These are phyloP conservation scores for Setipinna tenuifilis DNA, from an alignment of 2,797 vertebrate species.

Conservation along the genomic window DNA sequence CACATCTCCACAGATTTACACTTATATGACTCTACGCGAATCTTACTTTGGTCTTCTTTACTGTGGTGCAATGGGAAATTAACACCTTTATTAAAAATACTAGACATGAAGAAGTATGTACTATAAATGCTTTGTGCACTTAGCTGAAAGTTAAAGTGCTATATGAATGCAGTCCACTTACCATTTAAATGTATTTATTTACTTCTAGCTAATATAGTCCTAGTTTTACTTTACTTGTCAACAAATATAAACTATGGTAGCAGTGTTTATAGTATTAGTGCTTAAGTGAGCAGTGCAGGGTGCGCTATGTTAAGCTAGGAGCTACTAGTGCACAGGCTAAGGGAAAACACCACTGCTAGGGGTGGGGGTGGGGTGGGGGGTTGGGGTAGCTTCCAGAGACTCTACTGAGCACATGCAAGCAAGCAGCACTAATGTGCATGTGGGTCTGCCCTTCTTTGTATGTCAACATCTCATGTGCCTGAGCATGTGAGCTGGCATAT, in stretches of 20 bases:
- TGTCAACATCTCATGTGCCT: background rate
- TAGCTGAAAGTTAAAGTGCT: too few relatives aligned
- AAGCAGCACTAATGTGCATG: slow-evolving; percentile 72
- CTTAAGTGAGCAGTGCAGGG: background rate
- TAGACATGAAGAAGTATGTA: background rate
- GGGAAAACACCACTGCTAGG: slow-evolving; percentile 16
- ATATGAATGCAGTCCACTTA: too few relatives aligned
- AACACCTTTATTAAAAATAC: background rate
- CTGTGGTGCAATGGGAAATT: background rate
- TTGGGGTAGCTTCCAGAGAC: slow-evolving; percentile 37
- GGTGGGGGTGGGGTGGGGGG: background rate
- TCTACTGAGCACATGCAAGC: slow-evolving; percentile 74
- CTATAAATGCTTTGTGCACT: too few relatives aligned
- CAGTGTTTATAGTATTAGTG: background rate
- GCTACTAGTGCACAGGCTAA: background rate
- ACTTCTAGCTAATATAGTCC: background rate
- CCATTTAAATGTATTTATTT: too few relatives aligned
- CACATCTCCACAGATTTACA: background rate
- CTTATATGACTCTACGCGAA: background rate
- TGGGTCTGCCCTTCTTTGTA: slow-evolving; percentile 12
- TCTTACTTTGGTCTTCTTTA: background rate
- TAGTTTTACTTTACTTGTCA: background rate
- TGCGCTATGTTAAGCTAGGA: background rate
- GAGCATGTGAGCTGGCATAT: background rate
- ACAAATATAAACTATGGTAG: background rate